These are phyloP conservation scores for Eupithecia dodoneata DNA, from an alignment of 2,888 invertebrate genomes.

Conservation along the genomic window DNA sequence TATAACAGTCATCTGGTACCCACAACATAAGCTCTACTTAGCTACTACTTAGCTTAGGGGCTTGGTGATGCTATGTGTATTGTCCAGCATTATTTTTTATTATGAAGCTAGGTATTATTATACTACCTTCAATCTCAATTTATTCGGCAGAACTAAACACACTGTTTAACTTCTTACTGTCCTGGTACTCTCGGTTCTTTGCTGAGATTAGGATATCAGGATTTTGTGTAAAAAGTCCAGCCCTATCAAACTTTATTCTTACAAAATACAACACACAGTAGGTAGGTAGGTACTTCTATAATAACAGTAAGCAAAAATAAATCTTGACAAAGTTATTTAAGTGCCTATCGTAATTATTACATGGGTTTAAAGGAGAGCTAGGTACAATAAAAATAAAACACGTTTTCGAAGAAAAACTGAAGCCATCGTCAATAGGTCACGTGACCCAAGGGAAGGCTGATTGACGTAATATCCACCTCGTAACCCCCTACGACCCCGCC, in stretches of 20 bases:
- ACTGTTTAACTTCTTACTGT: neutral
- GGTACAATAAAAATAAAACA: neutral
- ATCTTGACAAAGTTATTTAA: neutral
- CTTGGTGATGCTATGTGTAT: too few relatives aligned
- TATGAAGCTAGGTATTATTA: too few relatives aligned
- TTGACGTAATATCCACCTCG: conserved; percentile 66
- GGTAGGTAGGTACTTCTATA: neutral
- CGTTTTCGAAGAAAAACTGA: neutral
- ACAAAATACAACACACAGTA: neutral
- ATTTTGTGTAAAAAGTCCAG: neutral
- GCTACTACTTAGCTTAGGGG: too few relatives aligned
- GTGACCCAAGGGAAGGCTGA: conserved; percentile 55
- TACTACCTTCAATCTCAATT: neutral
- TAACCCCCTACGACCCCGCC: conserved; percentile 59
- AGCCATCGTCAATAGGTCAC: conserved; percentile 51
- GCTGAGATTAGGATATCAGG: neutral
- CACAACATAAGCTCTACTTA: too few relatives aligned
- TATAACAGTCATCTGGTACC: too few relatives aligned
- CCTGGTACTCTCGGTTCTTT: neutral
- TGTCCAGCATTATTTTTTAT: too few relatives aligned
- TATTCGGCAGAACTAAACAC: neutral
- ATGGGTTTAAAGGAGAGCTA: neutral
- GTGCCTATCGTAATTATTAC: neutral
- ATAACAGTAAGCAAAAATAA: neutral
- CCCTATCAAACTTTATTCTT: neutral